Evolutionary conservation across 1,140 invertebrate species (phyloP).

Genomic region (Philotrypesis tridentata): DNA sequence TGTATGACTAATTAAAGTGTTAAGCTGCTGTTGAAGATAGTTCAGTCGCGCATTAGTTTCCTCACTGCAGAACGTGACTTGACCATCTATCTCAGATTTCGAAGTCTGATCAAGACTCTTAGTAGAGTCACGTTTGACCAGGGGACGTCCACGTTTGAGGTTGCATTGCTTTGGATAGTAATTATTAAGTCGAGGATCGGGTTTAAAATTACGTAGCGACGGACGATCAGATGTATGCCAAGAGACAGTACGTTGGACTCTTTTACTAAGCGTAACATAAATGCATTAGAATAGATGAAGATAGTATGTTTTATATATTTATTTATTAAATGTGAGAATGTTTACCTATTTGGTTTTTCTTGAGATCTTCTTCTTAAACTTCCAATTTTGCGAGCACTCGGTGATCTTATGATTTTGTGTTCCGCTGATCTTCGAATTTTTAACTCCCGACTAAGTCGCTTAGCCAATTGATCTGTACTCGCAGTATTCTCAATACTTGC

Average conservation of each 20-base stretch:
- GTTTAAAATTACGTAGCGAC: neutral
- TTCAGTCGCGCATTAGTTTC: conserved; percentile 63
- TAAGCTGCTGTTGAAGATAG: conserved; percentile 64
- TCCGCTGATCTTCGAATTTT: conserved; percentile 81
- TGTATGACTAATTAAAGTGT: conserved; percentile 62
- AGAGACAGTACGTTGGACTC: conserved; percentile 62
- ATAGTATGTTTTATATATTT: neutral
- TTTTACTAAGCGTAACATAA: conserved; percentile 43
- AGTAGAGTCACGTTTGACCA: conserved; percentile 33
- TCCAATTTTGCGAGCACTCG: conserved; percentile 86
- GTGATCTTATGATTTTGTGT: conserved; percentile 83
- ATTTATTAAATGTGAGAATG: neutral
- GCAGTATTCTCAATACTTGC: conserved; percentile 75
- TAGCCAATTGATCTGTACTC: conserved; percentile 81
- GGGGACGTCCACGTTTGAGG: conserved; percentile 35
- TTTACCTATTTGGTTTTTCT: conserved; percentile 70
- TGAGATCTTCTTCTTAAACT: conserved; percentile 80
- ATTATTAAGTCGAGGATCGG: conserved; percentile 20
- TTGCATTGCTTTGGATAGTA: conserved; percentile 41
- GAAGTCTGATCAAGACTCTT: conserved; percentile 31
- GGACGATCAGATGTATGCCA: conserved; percentile 60
- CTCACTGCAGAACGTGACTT: conserved; percentile 58
- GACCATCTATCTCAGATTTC: neutral
- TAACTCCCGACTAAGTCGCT: conserved; percentile 80
- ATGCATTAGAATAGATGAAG: neutral